Evolutionary conservation across 1,140 invertebrate genomes (phyloP).

Genomic region (Dryas iulia): DNA sequence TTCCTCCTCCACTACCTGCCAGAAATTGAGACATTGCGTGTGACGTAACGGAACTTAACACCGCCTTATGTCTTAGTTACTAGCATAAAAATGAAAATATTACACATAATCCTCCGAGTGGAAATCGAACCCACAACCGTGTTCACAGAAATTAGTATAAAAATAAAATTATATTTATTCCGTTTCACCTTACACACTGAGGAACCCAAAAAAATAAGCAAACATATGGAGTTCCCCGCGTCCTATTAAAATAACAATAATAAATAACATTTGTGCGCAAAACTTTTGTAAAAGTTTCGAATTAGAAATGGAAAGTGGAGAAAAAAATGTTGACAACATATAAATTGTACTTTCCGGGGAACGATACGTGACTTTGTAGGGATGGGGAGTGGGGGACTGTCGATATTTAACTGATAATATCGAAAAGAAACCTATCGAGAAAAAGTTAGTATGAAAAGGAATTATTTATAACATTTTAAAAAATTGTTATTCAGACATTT

Average conservation of each 20-base stretch:
- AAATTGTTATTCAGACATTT: too few species aligned
- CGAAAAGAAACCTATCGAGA: too few species aligned
- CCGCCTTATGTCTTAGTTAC: too few species aligned
- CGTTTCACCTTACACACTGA: not conserved
- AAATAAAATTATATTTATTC: not conserved
- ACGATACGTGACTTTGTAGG: constrained; percentile 16
- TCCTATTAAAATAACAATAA: constrained; percentile 20
- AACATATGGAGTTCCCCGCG: not conserved
- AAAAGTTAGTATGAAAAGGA: too few species aligned
- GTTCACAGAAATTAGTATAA: not conserved
- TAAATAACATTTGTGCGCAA: constrained; percentile 15
- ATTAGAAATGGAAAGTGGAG: constrained; percentile 23
- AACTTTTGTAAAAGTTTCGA: constrained; percentile 15
- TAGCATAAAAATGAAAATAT: too few species aligned
- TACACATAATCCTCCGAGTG: too few species aligned
- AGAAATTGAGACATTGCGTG: too few species aligned
- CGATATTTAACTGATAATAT: not conserved
- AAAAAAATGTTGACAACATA: constrained; percentile 22
- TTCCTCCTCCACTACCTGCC: too few species aligned
- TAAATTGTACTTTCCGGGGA: constrained; percentile 21
- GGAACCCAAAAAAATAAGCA: not conserved
- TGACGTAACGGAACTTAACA: too few species aligned
- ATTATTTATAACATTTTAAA: too few species aligned
- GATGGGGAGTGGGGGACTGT: not conserved
- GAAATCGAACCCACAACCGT: too few species aligned